Evolutionary conservation across 2,113 vertebrate species (phyloP).

Genomic region (Pangasianodon hypophthalmus): DNA sequence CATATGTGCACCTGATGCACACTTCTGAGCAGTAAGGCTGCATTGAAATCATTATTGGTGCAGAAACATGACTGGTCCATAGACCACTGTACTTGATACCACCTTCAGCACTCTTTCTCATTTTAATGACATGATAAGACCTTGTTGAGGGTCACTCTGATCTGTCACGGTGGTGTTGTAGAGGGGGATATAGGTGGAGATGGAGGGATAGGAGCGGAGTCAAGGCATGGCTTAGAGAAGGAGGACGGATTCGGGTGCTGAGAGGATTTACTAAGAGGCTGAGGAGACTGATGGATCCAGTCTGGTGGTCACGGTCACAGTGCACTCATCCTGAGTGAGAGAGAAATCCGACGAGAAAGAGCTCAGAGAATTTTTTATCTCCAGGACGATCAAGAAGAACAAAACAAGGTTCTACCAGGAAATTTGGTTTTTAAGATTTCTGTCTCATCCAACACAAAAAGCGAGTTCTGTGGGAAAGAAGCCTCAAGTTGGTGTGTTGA

Average conservation of each 20-base stretch:
- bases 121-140: background rate
- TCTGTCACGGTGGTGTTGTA: background rate
- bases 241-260: constrained; percentile 5
- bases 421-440: background rate
- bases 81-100: background rate
- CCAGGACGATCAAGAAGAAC: background rate
- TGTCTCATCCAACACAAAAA: background rate
- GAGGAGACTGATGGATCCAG: constrained; percentile 29
- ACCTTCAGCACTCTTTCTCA: background rate
- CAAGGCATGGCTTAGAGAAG: constrained; percentile 13
- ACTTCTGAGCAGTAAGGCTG: background rate
- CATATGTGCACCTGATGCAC: background rate
- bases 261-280: constrained; percentile 40
- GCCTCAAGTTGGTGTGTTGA: background rate
- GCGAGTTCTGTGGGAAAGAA: background rate
- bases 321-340: background rate
- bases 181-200: constrained; percentile 12
- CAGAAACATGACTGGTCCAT: background rate
- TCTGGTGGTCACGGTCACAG: constrained; percentile 35
- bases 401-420: background rate
- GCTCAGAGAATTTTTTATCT: background rate
- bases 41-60: background rate
- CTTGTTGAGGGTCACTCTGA: background rate
- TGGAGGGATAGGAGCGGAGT: background rate
- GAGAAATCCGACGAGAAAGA: background rate